A percentile compares a stretch with the other conserved stretches of the same genome.
Evolutionary conservation across 2,888 invertebrate species (phyloP).

Genomic region (Craniophora ligustri): DNA sequence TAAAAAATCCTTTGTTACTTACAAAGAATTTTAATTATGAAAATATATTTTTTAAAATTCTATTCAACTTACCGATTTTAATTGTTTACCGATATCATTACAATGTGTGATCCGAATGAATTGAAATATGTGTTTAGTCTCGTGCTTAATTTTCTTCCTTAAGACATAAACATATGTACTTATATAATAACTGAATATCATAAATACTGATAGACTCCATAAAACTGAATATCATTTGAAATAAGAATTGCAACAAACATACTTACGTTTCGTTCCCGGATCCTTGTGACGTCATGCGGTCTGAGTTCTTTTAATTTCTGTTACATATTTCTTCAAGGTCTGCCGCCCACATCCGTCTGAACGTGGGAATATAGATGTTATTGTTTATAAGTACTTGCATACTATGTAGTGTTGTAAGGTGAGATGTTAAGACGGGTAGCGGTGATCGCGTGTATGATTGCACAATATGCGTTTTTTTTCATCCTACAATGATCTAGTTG

Average conservation of each 20-base stretch:
- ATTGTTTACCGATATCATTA: no score
- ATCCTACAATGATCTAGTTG: conserved; percentile 9
- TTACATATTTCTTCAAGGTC: conserved; percentile 56
- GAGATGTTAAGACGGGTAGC: conserved; percentile 51
- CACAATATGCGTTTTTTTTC: background rate
- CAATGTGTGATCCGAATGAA: no score
- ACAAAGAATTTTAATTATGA: no score
- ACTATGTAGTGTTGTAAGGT: conserved; percentile 21
- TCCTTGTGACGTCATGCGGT: conserved; percentile 38
- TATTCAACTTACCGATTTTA: no score
- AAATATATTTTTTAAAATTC: no score
- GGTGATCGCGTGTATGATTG: conserved; percentile 23
- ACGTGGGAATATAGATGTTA: conserved; percentile 54
- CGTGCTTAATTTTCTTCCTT: no score
- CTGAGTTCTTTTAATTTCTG: conserved; percentile 47
- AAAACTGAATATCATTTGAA: background rate
- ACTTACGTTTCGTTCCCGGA: conserved; percentile 40
- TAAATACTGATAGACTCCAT: no score
- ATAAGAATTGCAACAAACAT: conserved; percentile 1
- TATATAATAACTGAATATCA: no score
- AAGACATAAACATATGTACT: no score
- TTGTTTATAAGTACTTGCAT: conserved; percentile 45
- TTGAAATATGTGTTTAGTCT: no score
- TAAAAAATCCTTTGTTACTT: no score
- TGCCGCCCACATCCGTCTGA: conserved; percentile 58